Percentiles rank a stretch among this genome's conserved stretches.
These are phyloP conservation scores for Cercocebus atys DNA, from an alignment of 2,113 vertebrate species.

Conservation along the genomic window DNA sequence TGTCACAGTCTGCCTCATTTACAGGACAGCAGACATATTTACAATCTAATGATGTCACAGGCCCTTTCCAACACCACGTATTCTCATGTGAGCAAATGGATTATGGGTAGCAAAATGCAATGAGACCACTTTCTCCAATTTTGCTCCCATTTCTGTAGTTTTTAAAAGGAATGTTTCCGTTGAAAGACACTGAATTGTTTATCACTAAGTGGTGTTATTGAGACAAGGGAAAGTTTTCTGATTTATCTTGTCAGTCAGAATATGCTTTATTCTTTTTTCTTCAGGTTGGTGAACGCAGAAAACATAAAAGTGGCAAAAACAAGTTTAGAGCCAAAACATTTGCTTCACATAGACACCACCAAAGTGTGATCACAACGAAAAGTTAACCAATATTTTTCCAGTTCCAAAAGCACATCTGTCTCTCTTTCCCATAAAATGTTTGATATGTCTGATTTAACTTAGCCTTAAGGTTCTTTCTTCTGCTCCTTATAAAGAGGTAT, in stretches of 20 bases:
- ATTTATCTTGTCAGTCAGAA: neutral
- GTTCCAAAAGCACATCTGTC: conserved; percentile 69
- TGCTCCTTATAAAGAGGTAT: neutral
- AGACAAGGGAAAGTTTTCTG: neutral
- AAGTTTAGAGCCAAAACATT: conserved; percentile 70
- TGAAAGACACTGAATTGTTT: neutral
- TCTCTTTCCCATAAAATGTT: conserved; percentile 41
- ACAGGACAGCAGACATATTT: neutral
- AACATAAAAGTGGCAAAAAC: conserved; percentile 71
- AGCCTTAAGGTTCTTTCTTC: conserved; percentile 29
- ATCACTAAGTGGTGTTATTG: neutral
- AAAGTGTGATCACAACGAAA: conserved; percentile 77
- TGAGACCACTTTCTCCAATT: neutral
- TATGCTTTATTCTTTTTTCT: conserved; percentile 30
- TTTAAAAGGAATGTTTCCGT: neutral
- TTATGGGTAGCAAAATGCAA: neutral
- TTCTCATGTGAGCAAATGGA: neutral
- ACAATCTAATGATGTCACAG: neutral
- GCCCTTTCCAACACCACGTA: neutral
- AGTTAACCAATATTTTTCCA: conserved; percentile 75
- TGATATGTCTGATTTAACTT: conserved; percentile 50
- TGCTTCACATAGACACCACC: conserved; percentile 67
- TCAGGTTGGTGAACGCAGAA: conserved; percentile 55
- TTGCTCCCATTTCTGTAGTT: neutral
- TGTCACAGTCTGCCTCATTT: neutral